These are phyloP conservation scores for Anser brachyrhynchus DNA, from an alignment of 2,113 vertebrate species.

Conservation along the genomic window DNA sequence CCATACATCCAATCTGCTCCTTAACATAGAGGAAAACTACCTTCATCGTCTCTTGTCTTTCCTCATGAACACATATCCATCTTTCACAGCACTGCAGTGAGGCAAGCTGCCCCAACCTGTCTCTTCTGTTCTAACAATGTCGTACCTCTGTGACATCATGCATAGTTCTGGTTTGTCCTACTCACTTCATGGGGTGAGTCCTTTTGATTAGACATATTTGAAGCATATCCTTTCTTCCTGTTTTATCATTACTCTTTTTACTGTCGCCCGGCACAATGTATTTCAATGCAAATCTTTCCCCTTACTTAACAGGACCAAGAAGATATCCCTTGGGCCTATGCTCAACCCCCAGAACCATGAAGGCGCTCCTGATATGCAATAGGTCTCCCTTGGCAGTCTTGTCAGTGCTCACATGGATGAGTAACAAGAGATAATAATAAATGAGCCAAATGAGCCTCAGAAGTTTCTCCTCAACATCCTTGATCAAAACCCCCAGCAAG, in stretches of 20 bases:
- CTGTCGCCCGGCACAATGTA: background rate
- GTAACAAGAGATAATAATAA: background rate
- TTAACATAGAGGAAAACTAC: background rate
- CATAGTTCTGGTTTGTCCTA: background rate
- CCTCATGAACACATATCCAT: background rate
- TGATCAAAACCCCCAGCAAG: background rate
- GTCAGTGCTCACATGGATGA: background rate
- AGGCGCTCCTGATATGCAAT: background rate
- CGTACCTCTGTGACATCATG: background rate
- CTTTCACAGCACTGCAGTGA: background rate
- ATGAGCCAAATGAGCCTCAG: background rate
- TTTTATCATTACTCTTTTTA: background rate
- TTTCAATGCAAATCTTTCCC: background rate
- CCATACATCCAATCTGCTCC: background rate
- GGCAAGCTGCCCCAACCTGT: background rate
- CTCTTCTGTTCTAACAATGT: background rate
- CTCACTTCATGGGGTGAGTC: fast-evolving
- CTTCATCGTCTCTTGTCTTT: background rate
- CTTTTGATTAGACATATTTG: too few relatives aligned
- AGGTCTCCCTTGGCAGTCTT: background rate
- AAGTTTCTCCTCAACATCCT: background rate
- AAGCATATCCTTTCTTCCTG: too few relatives aligned
- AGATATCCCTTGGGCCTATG: background rate
- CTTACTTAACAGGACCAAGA: background rate
- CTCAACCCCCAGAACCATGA: background rate